Evolutionary conservation across 2,888 invertebrate genomes (phyloP).

Genomic region (Conistra vaccinii): DNA sequence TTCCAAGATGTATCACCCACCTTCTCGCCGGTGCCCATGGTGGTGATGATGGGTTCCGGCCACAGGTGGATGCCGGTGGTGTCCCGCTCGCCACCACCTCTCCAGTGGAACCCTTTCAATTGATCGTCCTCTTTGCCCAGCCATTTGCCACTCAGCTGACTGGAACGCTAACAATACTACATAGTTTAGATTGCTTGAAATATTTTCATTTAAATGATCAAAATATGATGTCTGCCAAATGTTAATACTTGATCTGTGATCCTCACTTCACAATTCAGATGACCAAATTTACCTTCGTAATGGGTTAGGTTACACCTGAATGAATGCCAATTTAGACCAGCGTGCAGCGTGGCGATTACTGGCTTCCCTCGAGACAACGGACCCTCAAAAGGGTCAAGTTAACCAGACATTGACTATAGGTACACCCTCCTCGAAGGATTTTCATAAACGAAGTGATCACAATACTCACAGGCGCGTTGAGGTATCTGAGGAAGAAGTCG

Average conservation of each 20-base stretch:
- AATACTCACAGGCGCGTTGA: constrained; percentile 68
- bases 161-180: constrained; percentile 55
- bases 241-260: not conserved
- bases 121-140: constrained; percentile 94
- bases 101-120: constrained; percentile 97
- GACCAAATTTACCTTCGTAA: not conserved
- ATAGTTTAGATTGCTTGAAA: not conserved
- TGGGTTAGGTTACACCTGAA: not conserved
- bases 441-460: not conserved
- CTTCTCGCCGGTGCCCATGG: constrained; percentile 79
- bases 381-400: no score
- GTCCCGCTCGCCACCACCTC: constrained; percentile 97
- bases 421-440: not conserved
- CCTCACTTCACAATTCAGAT: not conserved
- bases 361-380: not conserved
- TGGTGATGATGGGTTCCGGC: constrained; percentile 96
- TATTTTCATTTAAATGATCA: not conserved
- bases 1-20: constrained; percentile 41
- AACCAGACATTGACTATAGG: not conserved
- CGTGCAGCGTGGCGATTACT: not conserved
- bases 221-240: not conserved
- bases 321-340: not conserved
- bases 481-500: constrained; percentile 74
- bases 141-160: constrained; percentile 79
- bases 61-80: constrained; percentile 98